A percentile compares a stretch with the other conserved stretches of the same genome.
These are phyloP conservation scores for Metacarcinus magister DNA, from an alignment of 2,888 invertebrate genomes.

Conservation along the genomic window DNA sequence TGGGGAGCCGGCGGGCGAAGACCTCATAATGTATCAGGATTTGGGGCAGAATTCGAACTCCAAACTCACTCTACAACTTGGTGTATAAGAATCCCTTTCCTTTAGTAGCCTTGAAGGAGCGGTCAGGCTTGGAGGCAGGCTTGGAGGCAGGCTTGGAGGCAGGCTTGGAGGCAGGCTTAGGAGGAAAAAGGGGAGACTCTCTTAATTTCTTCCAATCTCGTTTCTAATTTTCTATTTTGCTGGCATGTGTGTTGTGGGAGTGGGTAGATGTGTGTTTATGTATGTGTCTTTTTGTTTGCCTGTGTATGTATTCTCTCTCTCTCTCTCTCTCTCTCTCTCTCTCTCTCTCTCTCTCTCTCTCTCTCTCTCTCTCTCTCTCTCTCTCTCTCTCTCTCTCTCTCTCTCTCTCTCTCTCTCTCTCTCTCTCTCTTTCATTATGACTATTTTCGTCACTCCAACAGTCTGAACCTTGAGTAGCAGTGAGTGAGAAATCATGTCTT, in stretches of 20 bases:
- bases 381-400: constrained; percentile 26
- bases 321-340: constrained; percentile 2
- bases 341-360: constrained; percentile 2
- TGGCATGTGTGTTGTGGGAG: too few species aligned
- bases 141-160: not conserved
- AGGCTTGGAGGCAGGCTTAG: not conserved
- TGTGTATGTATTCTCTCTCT: not conserved
- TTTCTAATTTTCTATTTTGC: too few species aligned
- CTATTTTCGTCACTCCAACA: not conserved
- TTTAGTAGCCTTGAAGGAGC: not conserved
- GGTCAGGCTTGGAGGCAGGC: not conserved
- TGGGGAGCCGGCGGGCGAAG: not conserved
- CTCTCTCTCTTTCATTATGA: not conserved
- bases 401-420: constrained; percentile 26
- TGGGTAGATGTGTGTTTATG: too few species aligned
- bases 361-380: constrained; percentile 14
- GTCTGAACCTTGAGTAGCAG: not conserved
- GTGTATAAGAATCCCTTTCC: not conserved
- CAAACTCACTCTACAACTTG: not conserved
- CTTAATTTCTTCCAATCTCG: not conserved
- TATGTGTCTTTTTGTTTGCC: too few species aligned
- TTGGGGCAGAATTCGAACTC: not conserved
- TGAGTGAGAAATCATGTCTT: not conserved
- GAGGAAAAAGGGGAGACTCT: not conserved
- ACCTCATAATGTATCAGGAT: constrained; percentile 8